Evolutionary conservation across 2,113 vertebrate species (phyloP).

Genomic region (Fulica atra): DNA sequence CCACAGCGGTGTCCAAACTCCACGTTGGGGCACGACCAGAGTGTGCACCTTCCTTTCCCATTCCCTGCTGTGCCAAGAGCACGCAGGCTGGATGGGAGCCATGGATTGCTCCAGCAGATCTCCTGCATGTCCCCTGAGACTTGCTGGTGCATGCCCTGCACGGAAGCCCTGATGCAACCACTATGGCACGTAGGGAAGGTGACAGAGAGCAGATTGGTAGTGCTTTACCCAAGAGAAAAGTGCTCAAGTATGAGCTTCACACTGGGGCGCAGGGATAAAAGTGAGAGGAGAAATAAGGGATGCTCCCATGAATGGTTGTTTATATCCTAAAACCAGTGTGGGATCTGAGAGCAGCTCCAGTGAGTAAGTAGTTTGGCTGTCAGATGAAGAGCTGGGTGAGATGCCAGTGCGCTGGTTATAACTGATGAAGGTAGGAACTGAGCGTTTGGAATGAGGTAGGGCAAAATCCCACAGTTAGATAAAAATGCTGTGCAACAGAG

Average conservation of each 20-base stretch:
- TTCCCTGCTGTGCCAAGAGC: not conserved
- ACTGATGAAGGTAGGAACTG: not conserved
- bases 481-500: not conserved
- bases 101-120: not conserved
- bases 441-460: not conserved
- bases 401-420: not conserved
- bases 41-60: not conserved
- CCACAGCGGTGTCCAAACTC: not conserved
- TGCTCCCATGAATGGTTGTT: not conserved
- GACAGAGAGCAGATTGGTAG: not conserved
- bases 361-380: slow-evolving; percentile 16
- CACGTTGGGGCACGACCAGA: not conserved
- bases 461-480: slow-evolving; percentile 20
- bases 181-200: not conserved
- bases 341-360: not conserved
- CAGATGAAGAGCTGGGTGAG: slow-evolving; percentile 15
- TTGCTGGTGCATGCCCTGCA: not conserved
- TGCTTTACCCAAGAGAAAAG: not conserved
- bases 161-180: not conserved
- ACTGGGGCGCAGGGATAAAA: not conserved
- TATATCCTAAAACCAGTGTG: not conserved
- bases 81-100: not conserved
- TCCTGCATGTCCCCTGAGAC: not conserved
- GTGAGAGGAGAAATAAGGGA: not conserved
- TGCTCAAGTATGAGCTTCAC: not conserved